Base-by-base conservation (phyloP, 2,113 vertebrate genomes). In the Porphyrio hochstetteri region DNA sequence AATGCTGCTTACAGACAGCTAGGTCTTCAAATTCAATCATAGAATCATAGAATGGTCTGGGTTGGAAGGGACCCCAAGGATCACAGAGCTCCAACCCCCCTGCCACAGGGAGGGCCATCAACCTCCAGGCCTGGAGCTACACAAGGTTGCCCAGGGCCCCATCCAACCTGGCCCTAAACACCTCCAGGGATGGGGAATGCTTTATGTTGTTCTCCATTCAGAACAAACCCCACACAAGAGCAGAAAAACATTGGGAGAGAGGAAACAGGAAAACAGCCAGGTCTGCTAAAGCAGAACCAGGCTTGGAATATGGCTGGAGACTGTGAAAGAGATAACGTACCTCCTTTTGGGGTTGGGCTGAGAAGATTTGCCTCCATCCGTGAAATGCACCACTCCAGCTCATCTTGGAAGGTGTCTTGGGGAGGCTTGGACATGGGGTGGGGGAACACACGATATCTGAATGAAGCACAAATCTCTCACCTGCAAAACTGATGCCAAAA, bases 301-400 rank as follows among this genome's bases (percentile, higher is more conserved):
- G 64, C 10, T 1, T 13, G 67, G 19, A 42, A 44, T 19, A 14
- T 0, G 29, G 18, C 17, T n/a, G 50, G 28, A 46, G 70, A 55
- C 13, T 9, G 11, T 11, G 25, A 24, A 33, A 31, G 27, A 44
- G 19, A 38, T 25, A n/a, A 88, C 70, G 7, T 25, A 97, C 96
- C 96, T 95, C 91, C 75, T 38, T 74, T 28, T 19, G 67, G 53
- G 33, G 74, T 52, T 46, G 87, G 63, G 21, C 4, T 83, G 63
- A 95, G 59, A 12, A 95, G 88, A 29, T 83, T 92, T 13, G 82
- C 86, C 80, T 98, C 95, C 89, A 98, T 82, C 28, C 97, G 95
- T 0, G 7, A 91, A 75, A 96, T 48, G 38, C 96, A 97, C 90
- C 90, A 81, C 65, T 96, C 80, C 95, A 97, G 87, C 67, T 97